Base-by-base conservation (phyloP, 1,140 invertebrate species). In the Papilio xuthus region DNA sequence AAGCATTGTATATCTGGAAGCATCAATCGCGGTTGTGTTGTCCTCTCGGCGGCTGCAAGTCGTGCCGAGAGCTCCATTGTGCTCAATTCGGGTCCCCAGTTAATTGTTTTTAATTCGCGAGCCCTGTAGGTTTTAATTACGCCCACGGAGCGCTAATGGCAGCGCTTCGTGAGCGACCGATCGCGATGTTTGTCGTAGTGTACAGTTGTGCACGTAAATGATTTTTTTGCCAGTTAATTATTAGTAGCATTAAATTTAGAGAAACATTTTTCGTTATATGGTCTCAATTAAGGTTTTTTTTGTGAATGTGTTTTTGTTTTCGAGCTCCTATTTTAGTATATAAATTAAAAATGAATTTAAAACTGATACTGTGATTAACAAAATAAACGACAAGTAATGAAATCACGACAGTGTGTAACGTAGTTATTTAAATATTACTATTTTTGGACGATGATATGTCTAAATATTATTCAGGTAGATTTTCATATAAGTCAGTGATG, bases 31-130 rank as follows among this genome's bases (percentile, higher is more conserved):
- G 50, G 28, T 47, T 76, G 81, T 77, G 50, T 77, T 77, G 77
- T 78, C 79, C 47, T 69, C 47, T 81, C 79, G 82, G 79, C 75
- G 80, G 41, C 69, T 83, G 81, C 83, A 83, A 86, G 85, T 90
- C 90, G 90, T 91, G 89, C 84, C 75, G 77, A 74, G 78, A 69
- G 78, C 84, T 81, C 88, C 89, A 92, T 92, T 91, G 89, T 91
- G 85, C 87, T 89, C 89, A 89, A 87, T 91, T 90, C 89, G 87
- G 89, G 83, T 82, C 73, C 84, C 18, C 78, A 86, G 87, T 92
- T 92, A 91, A 92, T 92, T 91, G 90, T 92, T 92, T 92, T 92
- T 92, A 92, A 91, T 92, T 92, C 89, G 83, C 86, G 84, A 84
- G 82, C 84, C 81, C 85, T 86, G 88, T 90, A 90, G 82, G 84